Conservation (phyloP, 2,797 vertebrate genomes). For the Yasuhikotakia modesta region DNA sequence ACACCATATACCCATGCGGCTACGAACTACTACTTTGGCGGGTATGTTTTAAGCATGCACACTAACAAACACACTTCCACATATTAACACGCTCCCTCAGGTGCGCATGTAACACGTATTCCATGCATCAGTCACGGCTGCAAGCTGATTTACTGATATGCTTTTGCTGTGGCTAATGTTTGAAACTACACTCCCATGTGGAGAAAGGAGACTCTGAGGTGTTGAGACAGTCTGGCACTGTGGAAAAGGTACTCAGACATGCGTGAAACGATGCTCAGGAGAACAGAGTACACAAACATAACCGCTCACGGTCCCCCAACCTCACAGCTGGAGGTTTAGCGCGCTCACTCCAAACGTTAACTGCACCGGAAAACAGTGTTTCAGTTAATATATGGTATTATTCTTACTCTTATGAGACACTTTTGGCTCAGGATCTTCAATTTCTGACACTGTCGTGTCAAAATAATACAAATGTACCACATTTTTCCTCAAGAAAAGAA, state of each 20-base stretch:
- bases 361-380: neutral
- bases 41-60: constrained; percentile 14
- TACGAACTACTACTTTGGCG: constrained; percentile 21
- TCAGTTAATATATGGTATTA: constrained; percentile 14
- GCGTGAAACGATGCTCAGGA: constrained; percentile 64
- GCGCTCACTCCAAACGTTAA: constrained; percentile 13
- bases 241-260: constrained; percentile 69
- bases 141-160: constrained; percentile 63
- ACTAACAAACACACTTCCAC: constrained; percentile 55
- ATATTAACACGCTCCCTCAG: constrained; percentile 38
- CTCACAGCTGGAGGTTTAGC: constrained; percentile 46
- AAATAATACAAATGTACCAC: neutral
- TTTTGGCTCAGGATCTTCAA: neutral
- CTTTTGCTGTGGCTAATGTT: constrained; percentile 69
- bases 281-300: constrained; percentile 62
- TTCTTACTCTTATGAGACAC: neutral
- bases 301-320: constrained; percentile 61
- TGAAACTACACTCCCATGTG: constrained; percentile 66
- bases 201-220: constrained; percentile 61
- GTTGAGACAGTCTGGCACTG: constrained; percentile 67
- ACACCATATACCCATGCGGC: neutral
- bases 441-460: neutral
- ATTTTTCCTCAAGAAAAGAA: too few species aligned
- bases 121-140: constrained; percentile 43
- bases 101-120: constrained; percentile 42